A percentile compares a stretch with the other conserved stretches of the same genome.
phyloP scores from a whole-genome alignment of 2,888 invertebrate species.

The Epirrhoe tristata region DNA sequence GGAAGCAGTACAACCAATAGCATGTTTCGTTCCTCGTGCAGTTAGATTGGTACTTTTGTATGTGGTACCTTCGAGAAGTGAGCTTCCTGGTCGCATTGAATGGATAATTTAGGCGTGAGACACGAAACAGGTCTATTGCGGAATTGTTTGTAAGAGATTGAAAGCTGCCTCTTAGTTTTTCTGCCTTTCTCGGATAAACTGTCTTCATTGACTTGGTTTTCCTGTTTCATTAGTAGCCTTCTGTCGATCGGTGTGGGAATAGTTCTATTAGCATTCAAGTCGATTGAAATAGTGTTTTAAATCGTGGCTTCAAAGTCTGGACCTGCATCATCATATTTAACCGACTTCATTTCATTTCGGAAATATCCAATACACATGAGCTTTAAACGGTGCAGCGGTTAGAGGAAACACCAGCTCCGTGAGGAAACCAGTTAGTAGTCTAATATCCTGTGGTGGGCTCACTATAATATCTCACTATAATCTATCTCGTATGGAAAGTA shows the following conservation, averaged over 20 bases:
- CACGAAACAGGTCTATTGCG: constrained; percentile 26
- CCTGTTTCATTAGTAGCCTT: not conserved
- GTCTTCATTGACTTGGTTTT: constrained; percentile 19
- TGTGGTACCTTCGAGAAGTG: constrained; percentile 17
- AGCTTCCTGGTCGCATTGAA: constrained; percentile 28
- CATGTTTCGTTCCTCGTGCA: constrained; percentile 22
- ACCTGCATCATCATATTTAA: too few species aligned
- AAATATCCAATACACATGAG: too few species aligned
- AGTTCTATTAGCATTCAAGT: not conserved
- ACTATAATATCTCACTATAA: too few species aligned
- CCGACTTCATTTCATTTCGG: too few species aligned
- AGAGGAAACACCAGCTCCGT: too few species aligned
- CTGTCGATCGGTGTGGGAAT: not conserved
- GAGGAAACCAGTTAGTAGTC: too few species aligned
- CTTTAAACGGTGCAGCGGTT: too few species aligned
- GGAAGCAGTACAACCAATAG: constrained; percentile 29
- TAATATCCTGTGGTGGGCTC: too few species aligned
- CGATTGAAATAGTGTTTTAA: too few species aligned
- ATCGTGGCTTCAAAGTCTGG: too few species aligned
- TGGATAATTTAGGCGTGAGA: constrained; percentile 23
- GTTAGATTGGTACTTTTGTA: constrained; percentile 10
- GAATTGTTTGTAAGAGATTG: constrained; percentile 11
- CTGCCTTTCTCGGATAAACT: constrained; percentile 3
- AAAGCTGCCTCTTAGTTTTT: constrained; percentile 18
- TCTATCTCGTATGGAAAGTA: too few species aligned